Evolutionary conservation across 1,140 invertebrate species (phyloP), one percentile per base, ranked within the genome.

Genomic region (Chelonus insularis): DNA sequence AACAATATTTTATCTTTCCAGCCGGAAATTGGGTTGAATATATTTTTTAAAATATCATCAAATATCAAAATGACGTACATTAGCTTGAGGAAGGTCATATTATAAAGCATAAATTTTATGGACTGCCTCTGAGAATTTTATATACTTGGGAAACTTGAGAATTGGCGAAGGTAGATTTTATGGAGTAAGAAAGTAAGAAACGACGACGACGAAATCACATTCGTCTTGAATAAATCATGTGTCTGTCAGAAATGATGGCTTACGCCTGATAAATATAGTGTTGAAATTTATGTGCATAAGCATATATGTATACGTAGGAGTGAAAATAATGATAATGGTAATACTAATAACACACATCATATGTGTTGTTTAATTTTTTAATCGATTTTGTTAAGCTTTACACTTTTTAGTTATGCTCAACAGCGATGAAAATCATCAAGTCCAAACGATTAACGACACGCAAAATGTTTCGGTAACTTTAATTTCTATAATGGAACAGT

Each of bases 221-320:
- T 62, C 62, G 60, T 54, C 57, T 58, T 45, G 55, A 65, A 65
- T 65, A 65, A 65, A 65, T 65, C 63, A 65, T 50, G 8, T 20
- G 36, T 36, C 37, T 61, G 59, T 57, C 63, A 58, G 63, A 65
- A 65, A 37, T 57, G 59, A 58, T 57, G 55, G 63, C 59, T 65
- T 57, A 48, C 43, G 37, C 55, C 59, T 54, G 55, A 65, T 65
- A 61, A 57, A 60, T 50, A 14, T 50, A 50, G 5, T 11, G n/a
- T 8, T 4, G 16, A 20, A 7, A 7, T 18, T 16, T 8, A 43
- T 39, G 37, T 14, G 8, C 7, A 39, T 16, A 43, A 9, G 6
- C 5, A 43, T 16, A 16, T 43, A 43, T 18, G 2, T 6, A 7
- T 29, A 29, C 7, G 25, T 29, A n/a, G n/a, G n/a, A n/a, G n/a